A percentile compares a stretch with the other conserved stretches of the same genome.
Conservation (phyloP, 1,140 invertebrate species). For the Helicoverpa armigera region DNA sequence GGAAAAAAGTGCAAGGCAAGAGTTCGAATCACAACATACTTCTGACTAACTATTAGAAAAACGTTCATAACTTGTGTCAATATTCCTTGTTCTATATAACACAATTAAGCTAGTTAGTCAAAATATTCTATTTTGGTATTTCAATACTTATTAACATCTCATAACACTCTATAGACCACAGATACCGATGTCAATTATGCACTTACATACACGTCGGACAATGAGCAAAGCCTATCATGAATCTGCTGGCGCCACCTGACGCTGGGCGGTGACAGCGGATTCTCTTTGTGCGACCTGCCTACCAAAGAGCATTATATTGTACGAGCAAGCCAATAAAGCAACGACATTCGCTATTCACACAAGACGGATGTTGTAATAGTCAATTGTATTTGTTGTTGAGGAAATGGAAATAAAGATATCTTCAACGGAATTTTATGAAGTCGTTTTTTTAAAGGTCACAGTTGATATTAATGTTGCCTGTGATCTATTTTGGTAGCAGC, state of each 20-base stretch:
- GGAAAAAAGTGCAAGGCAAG: no score
- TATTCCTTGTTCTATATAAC: background rate
- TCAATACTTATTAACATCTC: background rate
- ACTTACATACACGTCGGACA: slow-evolving; percentile 75
- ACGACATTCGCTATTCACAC: slow-evolving; percentile 49
- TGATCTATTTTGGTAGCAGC: background rate
- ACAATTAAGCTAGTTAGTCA: background rate
- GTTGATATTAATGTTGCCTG: background rate
- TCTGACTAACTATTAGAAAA: no score
- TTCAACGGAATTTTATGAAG: slow-evolving; percentile 14
- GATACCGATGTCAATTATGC: slow-evolving; percentile 69
- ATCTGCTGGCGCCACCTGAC: slow-evolving; percentile 75
- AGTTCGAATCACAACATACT: no score
- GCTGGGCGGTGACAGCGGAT: slow-evolving; percentile 66
- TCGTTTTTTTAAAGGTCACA: slow-evolving; percentile 8
- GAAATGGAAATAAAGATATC: slow-evolving; percentile 35
- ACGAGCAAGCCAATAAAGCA: slow-evolving; percentile 48
- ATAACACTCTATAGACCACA: background rate
- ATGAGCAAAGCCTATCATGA: slow-evolving; percentile 73
- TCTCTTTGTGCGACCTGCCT: slow-evolving; percentile 71
- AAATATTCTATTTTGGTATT: background rate
- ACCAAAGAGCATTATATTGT: slow-evolving; percentile 58
- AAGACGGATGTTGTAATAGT: slow-evolving; percentile 41
- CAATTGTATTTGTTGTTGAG: slow-evolving; percentile 38
- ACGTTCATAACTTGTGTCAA: no score